Base-by-base conservation (phyloP, 1,140 invertebrate species). In the Proales similis region DNA sequence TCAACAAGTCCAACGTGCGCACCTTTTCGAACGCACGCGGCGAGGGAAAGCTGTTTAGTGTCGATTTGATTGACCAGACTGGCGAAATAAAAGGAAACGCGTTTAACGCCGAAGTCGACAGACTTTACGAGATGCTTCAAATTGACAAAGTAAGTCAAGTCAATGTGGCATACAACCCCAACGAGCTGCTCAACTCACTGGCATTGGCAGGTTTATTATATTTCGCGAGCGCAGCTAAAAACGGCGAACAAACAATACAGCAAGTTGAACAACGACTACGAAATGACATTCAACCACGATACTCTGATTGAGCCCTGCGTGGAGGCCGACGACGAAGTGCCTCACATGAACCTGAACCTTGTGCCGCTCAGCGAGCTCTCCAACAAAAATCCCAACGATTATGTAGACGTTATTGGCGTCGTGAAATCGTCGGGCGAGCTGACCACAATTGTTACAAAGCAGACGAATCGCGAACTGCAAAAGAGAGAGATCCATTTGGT, bases 41-140 rank as follows among this genome's bases (percentile, higher is more conserved):
- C 0, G 87, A 92, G 77, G 93, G 92, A 1, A 90, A 89, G 72
- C 77, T 98, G 1, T 98, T 98, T 70, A 88, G 82, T 66, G 84
- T 96, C 75, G 88, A 90, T 74, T 74, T 98, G 0, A 76, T 88
- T 48, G 95, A 99, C 78, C 87, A 93, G 66, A 87, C 82, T 68
- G 91, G 91, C 7, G 90, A 95, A 77, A 96, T 98, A 61, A 78
- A 88, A 61, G 86, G 86, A n/a, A 94, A 91, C 1, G 91, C 83
- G 6, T 99, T 98, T 70, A 89, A 84, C 69, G 86, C 88, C 63
- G 79, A 84, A 67, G 86, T 85, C 65, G 91, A 96, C 69, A 89
- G 87, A 71, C 95, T 84, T 72, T 93, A 84, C 71, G 84, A 92
- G 69, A 81, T 90, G 72, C 80, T 98, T 64, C 83, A 96, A 79